Evolutionary conservation across 2,113 vertebrate species (phyloP), one percentile per base, ranked within the genome.

Genomic region (Peromyscus leucopus): DNA sequence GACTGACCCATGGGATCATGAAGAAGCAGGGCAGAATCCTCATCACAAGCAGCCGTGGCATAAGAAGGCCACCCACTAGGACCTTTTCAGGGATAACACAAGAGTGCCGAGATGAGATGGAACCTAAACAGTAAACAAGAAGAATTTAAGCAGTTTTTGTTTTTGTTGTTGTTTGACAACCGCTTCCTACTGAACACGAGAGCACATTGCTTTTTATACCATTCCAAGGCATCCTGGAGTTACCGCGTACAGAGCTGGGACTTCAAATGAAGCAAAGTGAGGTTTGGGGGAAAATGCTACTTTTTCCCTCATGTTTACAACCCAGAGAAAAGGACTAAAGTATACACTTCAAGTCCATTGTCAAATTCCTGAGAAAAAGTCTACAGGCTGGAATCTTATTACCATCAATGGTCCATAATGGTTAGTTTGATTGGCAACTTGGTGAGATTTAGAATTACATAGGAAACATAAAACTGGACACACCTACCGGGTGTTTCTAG

Each of bases 291-390:
- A 4, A 79, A 24, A 92, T 57, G 10, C 4, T 72, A 57, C n/a
- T 67, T 17, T 79, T 10, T 21, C 57, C n/a, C 48, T 26, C 13
- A 1, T 51, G 59, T 91, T 46, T 22, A 39, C 42, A 89, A 67
- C 74, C 33, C 31, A 94, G 69, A 96, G 36, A 36, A 87, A 90
- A 92, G 13, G 89, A 28, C 7, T n/a, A 31, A 94, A 76, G 5
- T 13, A 51, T 55, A 51, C 51, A 59, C 74, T 79, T 33, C 12
- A 11, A 59, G 92, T 72, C 51, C 82, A 91, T 65, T 93, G 84
- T 79, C 21, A 88, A 96, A 93, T 78, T 89, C 22, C 51, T 31
- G n/a, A 94, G 42, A 17, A 83, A 92, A n/a, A 8, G 31, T 33
- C 8, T 65, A 21, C 63, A 75, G 8, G 51, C 48, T 61, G 5